Evolutionary conservation across 1,140 invertebrate species (phyloP), one percentile per base, ranked within the genome.

Genomic region (Pollicipes pollicipes): DNA sequence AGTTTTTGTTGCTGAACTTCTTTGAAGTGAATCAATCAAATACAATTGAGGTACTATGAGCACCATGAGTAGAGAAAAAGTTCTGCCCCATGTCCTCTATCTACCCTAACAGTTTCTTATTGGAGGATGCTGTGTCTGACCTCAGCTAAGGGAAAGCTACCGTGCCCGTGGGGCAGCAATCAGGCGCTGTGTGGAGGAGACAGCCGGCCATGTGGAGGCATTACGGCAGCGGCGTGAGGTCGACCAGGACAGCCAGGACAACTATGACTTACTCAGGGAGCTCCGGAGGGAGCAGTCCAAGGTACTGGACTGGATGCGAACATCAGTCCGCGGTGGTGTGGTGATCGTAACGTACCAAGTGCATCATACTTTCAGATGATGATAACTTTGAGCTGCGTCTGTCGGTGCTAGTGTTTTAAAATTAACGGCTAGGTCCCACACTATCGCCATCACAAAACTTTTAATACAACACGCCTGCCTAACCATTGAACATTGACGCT

Each of bases 61-160:
- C 17, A 8, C 17, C 6, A 35, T 8, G 35, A 35, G 35, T 35
- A 35, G 35, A 17, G 6, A 35, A 35, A 8, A 8, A 35, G 6
- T 35, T 35, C 17, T 35, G 17, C 6, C 6, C 17, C 17, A 35
- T 17, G 35, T 35, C n/a, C n/a, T n/a, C n/a, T 35, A 35, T 35
- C 17, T 17, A 17, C 6, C 17, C 6, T 6, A 35, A 8, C 6
- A 17, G 6, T 35, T 35, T 35, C 6, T 17, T 17, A 35, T 58
- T 58, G 10, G 17, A 17, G 2, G 17, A 35, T 35, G 35, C 35
- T 8, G 35, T 35, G 35, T 35, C 17, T 6, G 6, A 35, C 6
- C 35, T 35, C 64, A 66, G 64, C 64, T 66, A n/a, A 27, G 27
- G 27, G 64, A 66, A n/a, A 66, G 64, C n/a, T 28, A 66, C 64